These are phyloP conservation scores for Acronicta psi DNA, from an alignment of 2,888 invertebrate species.

Conservation along the genomic window DNA sequence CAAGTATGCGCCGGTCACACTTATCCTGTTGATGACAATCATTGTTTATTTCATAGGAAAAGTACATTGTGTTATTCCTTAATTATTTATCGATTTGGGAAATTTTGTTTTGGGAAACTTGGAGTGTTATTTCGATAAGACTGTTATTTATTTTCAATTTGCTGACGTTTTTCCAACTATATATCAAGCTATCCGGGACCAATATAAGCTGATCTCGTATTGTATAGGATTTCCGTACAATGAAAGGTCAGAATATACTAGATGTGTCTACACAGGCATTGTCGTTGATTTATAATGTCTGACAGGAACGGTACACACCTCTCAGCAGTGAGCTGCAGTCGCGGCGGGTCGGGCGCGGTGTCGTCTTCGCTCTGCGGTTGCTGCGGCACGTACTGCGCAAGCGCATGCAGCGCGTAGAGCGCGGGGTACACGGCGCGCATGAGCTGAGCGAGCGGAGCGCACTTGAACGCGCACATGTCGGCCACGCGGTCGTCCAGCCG, in stretches of 20 bases:
- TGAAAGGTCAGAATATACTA: too few relatives aligned
- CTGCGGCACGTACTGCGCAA: constrained; percentile 74
- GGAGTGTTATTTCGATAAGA: too few relatives aligned
- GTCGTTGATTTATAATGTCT: too few relatives aligned
- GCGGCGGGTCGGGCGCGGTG: constrained; percentile 91
- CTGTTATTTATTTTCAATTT: too few relatives aligned
- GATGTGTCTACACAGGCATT: too few relatives aligned
- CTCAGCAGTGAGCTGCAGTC: constrained; percentile 95
- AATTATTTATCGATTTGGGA: too few relatives aligned
- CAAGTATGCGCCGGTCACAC: constrained; percentile 95
- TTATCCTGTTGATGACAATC: constrained; percentile 83
- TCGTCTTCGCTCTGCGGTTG: constrained; percentile 55
- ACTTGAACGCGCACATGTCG: constrained; percentile 98
- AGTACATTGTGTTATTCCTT: too few relatives aligned
- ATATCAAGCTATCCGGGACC: too few relatives aligned
- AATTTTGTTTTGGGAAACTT: too few relatives aligned
- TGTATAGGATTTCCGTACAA: too few relatives aligned
- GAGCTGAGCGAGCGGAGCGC: constrained; percentile 93
- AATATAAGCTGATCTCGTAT: too few relatives aligned
- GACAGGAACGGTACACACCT: constrained; percentile 83
- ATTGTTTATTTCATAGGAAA: not conserved
- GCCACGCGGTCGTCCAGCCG: constrained; percentile 97
- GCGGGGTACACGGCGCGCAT: constrained; percentile 97
- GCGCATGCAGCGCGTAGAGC: constrained; percentile 95
- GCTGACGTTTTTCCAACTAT: too few relatives aligned